Conservation (phyloP, 2,113 vertebrate genomes). For the Capra hircus region DNA sequence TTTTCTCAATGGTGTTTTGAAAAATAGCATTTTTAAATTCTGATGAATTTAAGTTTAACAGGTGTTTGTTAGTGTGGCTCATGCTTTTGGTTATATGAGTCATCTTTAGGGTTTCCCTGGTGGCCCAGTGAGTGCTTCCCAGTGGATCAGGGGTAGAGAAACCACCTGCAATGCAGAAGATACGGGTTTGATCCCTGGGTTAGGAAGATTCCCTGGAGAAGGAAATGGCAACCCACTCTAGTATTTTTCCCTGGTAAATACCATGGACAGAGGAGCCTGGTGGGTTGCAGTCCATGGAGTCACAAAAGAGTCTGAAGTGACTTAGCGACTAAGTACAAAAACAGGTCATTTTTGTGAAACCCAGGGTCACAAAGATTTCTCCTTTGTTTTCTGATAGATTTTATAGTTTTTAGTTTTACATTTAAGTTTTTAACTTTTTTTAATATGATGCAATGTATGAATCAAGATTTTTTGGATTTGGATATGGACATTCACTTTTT, state of each 20-base stretch:
- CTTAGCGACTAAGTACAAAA: neutral
- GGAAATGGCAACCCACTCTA: neutral
- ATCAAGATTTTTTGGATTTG: neutral
- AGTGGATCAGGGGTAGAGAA: neutral
- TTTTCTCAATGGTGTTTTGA: neutral
- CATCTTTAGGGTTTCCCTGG: neutral
- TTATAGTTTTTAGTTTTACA: neutral
- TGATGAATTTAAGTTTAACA: neutral
- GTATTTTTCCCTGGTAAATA: neutral
- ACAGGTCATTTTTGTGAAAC: neutral
- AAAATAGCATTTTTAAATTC: neutral
- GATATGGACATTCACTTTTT: neutral
- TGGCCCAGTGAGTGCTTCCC: neutral
- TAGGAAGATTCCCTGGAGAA: neutral
- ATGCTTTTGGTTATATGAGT: neutral
- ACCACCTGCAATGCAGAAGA: neutral
- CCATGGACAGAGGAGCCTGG: neutral
- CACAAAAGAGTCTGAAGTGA: neutral
- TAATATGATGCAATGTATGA: neutral
- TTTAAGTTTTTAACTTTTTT: neutral
- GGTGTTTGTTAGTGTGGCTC: neutral
- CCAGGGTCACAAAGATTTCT: neutral
- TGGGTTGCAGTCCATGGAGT: neutral
- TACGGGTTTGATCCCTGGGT: neutral
- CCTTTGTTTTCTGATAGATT: neutral